Evolutionary conservation across 2,888 invertebrate genomes (phyloP), one percentile per base, ranked within the genome.

Genomic region (Callyntrura sp.): DNA sequence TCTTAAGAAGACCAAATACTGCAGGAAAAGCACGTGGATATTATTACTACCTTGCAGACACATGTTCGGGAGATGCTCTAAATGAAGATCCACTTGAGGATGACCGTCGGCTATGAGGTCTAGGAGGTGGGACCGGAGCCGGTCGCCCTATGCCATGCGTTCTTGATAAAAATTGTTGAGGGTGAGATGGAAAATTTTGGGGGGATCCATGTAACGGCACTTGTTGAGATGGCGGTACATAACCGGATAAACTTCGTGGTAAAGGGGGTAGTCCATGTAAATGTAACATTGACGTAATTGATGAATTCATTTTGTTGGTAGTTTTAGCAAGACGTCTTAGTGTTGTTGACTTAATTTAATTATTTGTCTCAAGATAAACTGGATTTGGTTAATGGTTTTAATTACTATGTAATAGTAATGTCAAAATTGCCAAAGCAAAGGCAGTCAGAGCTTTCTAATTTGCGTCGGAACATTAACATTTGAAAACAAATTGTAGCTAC

Each of bases 41-140:
- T 70, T 76, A n/a, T n/a, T n/a, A n/a, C n/a, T 85, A 92, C 92
- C 92, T 90, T 55, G 79, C 85, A 25, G 92, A 83, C 12, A 90
- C 89, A 90, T 92, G 91, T 9, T 92, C 92, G 0, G 91, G 92
- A n/a, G 92, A 92, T 14, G 92, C 90, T 17, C 92, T 84, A 48
- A 92, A 91, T 3, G 93, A 93, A n/a, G 93, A 91, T 12, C 91
- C 92, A 89, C 93, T 92, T 1, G 92, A 91, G n/a, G 92, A 92
- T 9, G 93, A 92, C 3, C 93, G 91, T 60, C 92, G 90, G 87
- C 91, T 91, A 62, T 93, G 92, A 8, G 93, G 93, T 28, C 93
- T 88, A n/a, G 93, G 93, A n/a, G 93, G 93, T 23, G 93, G 93
- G 12, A 92, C 91, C 3, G 92, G 92, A 62, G 93, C 92, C 28